phyloP scores from a whole-genome alignment of 92 coral and sea anemone genomes.

The Actinernus sp. region DNA sequence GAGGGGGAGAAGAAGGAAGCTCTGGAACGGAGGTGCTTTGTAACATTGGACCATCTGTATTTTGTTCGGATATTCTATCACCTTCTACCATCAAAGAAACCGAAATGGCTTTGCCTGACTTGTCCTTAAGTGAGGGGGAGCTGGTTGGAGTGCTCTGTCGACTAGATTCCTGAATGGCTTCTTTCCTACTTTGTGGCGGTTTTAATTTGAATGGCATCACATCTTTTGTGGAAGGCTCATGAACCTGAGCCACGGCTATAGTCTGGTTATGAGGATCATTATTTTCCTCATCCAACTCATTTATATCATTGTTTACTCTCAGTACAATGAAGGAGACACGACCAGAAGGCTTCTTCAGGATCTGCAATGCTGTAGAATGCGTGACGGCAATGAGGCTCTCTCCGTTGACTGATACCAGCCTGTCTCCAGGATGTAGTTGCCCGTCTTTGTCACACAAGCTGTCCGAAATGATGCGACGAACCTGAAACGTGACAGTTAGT shows the following conservation, averaged over 20 bases:
- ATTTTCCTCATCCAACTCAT: not conserved
- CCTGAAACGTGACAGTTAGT: conserved; percentile 55
- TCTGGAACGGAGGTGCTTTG: not conserved
- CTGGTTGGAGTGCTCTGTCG: not conserved
- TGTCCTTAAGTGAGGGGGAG: not conserved
- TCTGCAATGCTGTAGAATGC: conserved; percentile 86
- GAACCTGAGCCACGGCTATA: conserved; percentile 18
- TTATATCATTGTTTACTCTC: conserved; percentile 42
- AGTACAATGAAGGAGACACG: conserved; percentile 66
- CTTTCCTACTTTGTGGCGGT: not conserved
- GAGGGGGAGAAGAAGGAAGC: not conserved
- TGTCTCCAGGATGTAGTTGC: conserved; percentile 76
- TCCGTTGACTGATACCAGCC: conserved; percentile 86
- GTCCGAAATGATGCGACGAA: conserved; percentile 90
- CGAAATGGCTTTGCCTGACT: not conserved
- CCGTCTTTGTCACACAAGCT: conserved; percentile 91
- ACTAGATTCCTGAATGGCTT: not conserved
- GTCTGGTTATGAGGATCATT: not conserved
- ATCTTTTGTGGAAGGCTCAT: not conserved
- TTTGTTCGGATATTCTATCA: not conserved
- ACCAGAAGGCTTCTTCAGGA: conserved; percentile 89
- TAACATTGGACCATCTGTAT: too few species aligned
- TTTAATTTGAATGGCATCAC: not conserved
- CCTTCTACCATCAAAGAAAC: too few species aligned
- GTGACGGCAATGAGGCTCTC: conserved; percentile 74